Conservation (phyloP, 1,140 invertebrate species). For the Drosophila subpulchrella region DNA sequence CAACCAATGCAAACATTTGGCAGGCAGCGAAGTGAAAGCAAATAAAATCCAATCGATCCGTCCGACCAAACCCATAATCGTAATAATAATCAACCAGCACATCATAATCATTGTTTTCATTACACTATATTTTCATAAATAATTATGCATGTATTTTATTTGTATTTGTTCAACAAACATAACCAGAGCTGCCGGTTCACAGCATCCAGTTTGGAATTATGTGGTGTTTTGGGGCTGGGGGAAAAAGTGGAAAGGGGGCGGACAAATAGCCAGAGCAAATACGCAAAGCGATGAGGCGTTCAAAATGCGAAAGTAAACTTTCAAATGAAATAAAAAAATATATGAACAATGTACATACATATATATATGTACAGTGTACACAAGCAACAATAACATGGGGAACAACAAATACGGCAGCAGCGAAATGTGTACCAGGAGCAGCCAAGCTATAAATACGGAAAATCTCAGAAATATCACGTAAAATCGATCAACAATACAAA, state of each 20-base stretch:
- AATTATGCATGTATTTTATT: constrained; percentile 84
- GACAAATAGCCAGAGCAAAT: constrained; percentile 63
- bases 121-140: constrained; percentile 82
- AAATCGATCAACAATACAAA: constrained; percentile 85
- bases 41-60: constrained; percentile 57
- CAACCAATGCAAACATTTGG: constrained; percentile 23
- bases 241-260: constrained; percentile 8
- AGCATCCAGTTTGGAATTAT: constrained; percentile 27
- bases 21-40: constrained; percentile 49
- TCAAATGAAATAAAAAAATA: constrained; percentile 77
- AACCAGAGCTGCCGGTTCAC: constrained; percentile 45
- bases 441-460: constrained; percentile 83
- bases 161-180: constrained; percentile 82
- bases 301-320: constrained; percentile 82
- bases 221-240: background rate
- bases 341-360: background rate
- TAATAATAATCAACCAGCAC: constrained; percentile 70
- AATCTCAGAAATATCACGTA: constrained; percentile 85
- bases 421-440: constrained; percentile 61
- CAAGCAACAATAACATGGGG: constrained; percentile 28
- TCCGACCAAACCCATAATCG: constrained; percentile 55
- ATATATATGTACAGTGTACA: constrained; percentile 30
- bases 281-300: constrained; percentile 73
- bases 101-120: constrained; percentile 75
- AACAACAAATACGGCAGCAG: constrained; percentile 65